Conservation (phyloP, 2,113 vertebrate genomes). For the Pycnonotus jocosus region DNA sequence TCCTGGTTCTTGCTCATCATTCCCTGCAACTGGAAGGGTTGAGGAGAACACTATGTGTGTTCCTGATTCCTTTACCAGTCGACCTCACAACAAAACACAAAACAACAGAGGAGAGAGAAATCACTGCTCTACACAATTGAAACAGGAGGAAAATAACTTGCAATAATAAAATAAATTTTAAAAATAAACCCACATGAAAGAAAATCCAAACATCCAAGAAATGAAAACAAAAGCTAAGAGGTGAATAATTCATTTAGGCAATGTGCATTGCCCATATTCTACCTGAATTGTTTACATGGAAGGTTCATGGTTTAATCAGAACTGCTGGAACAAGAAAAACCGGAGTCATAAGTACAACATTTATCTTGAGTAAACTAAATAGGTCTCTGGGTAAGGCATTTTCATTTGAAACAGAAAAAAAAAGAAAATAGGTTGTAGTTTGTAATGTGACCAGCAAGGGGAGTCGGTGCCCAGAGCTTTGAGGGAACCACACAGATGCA, state of each 20-base stretch:
- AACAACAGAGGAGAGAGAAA: background rate
- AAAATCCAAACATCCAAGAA: background rate
- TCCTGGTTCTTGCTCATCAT: background rate
- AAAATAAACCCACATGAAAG: fast-evolving
- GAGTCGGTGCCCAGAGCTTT: constrained; percentile 44
- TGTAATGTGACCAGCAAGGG: constrained; percentile 50
- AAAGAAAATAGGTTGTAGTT: constrained; percentile 18
- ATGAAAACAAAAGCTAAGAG: background rate
- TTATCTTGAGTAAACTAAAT: background rate
- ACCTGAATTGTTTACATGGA: background rate
- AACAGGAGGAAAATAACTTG: background rate
- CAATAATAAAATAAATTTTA: background rate
- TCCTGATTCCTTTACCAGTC: background rate
- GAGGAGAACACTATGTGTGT: background rate
- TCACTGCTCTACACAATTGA: background rate
- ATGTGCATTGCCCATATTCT: background rate
- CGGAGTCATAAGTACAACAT: background rate
- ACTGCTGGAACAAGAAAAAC: fast-evolving
- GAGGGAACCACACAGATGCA: background rate
- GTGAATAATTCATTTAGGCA: background rate
- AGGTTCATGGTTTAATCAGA: constrained; percentile 16
- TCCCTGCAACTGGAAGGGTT: background rate
- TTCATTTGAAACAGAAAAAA: background rate
- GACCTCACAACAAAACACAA: background rate
- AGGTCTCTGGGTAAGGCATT: background rate